Evolutionary conservation across 2,888 invertebrate species (phyloP).

Genomic region (Scaptomyza parva): DNA sequence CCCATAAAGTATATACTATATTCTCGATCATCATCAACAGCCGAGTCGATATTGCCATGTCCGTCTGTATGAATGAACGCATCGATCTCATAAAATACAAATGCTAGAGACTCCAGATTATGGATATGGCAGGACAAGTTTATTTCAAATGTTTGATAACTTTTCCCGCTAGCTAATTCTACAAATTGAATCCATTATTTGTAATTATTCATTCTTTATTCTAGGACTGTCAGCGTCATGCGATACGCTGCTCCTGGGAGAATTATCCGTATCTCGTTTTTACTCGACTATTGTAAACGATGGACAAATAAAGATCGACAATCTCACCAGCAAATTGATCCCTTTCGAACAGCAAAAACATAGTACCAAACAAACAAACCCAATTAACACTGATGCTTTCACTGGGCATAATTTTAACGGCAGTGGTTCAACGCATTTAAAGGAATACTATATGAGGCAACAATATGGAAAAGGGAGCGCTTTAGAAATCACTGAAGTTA

Average conservation of each 20-base stretch:
- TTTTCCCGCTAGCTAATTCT: too few relatives aligned
- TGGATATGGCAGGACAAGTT: too few relatives aligned
- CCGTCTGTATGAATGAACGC: too few relatives aligned
- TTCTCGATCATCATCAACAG: too few relatives aligned
- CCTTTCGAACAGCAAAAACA: constrained; percentile 6
- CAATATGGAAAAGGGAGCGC: not conserved
- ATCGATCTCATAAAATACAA: too few relatives aligned
- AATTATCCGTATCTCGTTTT: constrained; percentile 87
- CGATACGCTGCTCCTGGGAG: constrained; percentile 88
- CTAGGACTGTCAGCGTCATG: constrained; percentile 89
- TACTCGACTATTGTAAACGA: constrained; percentile 82
- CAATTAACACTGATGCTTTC: constrained; percentile 14
- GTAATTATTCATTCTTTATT: constrained; percentile 65
- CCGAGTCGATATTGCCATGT: too few relatives aligned
- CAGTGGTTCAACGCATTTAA: constrained; percentile 32
- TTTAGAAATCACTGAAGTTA: constrained; percentile 74
- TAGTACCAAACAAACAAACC: not conserved
- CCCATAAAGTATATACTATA: too few relatives aligned
- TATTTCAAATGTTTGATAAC: too few relatives aligned
- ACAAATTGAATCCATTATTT: too few relatives aligned
- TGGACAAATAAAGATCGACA: constrained; percentile 80
- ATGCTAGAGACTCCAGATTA: too few relatives aligned
- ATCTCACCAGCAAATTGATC: constrained; percentile 79
- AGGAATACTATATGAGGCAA: constrained; percentile 2
- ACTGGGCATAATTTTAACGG: constrained; percentile 25